These are phyloP conservation scores for Anhinga rufa DNA, from an alignment of 2,113 vertebrate species.

Conservation along the genomic window DNA sequence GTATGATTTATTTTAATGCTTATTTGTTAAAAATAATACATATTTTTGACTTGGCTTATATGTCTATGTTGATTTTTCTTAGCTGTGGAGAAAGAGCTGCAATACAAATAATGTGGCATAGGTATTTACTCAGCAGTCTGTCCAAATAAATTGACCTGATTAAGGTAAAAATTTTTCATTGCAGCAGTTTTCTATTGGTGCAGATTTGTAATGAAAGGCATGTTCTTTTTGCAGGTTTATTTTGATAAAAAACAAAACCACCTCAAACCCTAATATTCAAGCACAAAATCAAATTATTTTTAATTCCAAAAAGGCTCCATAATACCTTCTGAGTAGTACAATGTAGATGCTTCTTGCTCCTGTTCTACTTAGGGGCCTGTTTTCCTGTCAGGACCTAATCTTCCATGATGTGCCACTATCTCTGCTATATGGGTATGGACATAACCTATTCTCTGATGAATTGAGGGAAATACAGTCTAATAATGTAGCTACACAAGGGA, in stretches of 20 bases:
- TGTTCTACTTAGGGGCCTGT: neutral
- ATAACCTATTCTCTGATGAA: slow-evolving; percentile 5
- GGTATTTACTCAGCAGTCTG: neutral
- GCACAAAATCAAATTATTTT: neutral
- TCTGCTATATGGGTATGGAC: slow-evolving; percentile 2
- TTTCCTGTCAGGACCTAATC: slow-evolving; percentile 11
- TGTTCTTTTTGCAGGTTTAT: neutral
- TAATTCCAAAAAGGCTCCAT: neutral
- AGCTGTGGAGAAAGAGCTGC: neutral
- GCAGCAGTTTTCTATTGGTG: neutral
- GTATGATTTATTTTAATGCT: neutral
- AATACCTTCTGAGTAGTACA: neutral
- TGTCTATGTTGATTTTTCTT: neutral
- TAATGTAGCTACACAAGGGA: neutral
- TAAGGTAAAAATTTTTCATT: slow-evolving; percentile 13
- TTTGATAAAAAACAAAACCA: neutral
- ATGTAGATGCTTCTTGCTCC: neutral
- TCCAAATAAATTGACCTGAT: neutral
- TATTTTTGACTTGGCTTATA: neutral
- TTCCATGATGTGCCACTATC: neutral
- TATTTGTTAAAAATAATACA: neutral
- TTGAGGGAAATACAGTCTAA: neutral
- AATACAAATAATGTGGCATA: neutral
- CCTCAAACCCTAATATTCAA: neutral
- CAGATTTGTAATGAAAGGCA: neutral